A percentile compares a stretch with the other conserved stretches of the same genome.
Evolutionary conservation across 2,888 invertebrate species (phyloP).

Genomic region (Ditylenchus weischeri): DNA sequence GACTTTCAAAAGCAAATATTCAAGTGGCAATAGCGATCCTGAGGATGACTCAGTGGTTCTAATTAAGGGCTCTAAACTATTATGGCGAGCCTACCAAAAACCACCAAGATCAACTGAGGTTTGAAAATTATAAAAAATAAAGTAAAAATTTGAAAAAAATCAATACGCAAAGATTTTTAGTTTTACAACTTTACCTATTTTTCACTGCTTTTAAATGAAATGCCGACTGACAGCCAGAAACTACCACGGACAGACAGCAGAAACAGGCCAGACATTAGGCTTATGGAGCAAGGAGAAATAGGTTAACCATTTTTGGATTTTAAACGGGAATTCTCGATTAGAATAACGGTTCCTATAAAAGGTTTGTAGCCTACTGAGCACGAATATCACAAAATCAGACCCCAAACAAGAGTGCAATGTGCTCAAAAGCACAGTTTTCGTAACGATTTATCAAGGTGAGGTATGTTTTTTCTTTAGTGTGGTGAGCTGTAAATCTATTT

Average conservation of each 20-base stretch:
- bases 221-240: slow-evolving; percentile 67
- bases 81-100: slow-evolving; percentile 6
- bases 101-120: slow-evolving; percentile 1
- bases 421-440: too few relatives aligned
- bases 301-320: slow-evolving; percentile 49
- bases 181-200: slow-evolving; percentile 88
- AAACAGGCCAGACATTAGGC: slow-evolving; percentile 81
- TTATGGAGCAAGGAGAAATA: slow-evolving; percentile 82
- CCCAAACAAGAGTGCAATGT: too few relatives aligned
- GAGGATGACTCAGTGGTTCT: slow-evolving; percentile 3
- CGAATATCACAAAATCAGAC: too few relatives aligned
- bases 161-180: slow-evolving; percentile 62
- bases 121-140: not conserved
- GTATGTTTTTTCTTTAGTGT: too few relatives aligned
- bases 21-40: not conserved
- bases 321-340: too few relatives aligned
- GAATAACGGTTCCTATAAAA: too few relatives aligned
- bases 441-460: too few relatives aligned
- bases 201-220: slow-evolving; percentile 84
- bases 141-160: too few relatives aligned
- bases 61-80: not conserved
- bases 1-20: not conserved
- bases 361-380: too few relatives aligned
- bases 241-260: slow-evolving; percentile 85
- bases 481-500: too few relatives aligned